These are phyloP conservation scores for Gadopsis bispinosus DNA, from an alignment of 2,797 vertebrate species.

Conservation along the genomic window DNA sequence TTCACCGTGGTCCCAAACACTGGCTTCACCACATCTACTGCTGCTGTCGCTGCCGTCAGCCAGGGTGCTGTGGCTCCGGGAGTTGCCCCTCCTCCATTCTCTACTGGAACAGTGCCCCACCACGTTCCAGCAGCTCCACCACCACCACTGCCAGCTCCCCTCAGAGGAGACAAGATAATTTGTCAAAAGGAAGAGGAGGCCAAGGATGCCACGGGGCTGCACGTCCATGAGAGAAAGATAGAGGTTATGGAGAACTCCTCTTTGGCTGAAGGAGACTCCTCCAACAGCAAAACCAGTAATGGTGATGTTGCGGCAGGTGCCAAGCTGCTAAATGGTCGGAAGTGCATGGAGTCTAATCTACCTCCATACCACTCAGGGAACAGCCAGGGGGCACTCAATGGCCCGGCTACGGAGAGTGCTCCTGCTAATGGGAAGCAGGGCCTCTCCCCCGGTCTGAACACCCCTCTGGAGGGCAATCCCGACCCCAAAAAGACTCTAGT, in stretches of 20 bases:
- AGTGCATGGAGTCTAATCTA: constrained; percentile 97
- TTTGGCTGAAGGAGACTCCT: constrained; percentile 87
- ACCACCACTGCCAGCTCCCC: constrained; percentile 87
- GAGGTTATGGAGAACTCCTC: constrained; percentile 99
- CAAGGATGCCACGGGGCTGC: constrained; percentile 97
- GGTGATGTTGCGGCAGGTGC: constrained; percentile 90
- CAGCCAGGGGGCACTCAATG: constrained; percentile 94
- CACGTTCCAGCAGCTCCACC: constrained; percentile 64
- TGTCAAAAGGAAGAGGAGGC: constrained; percentile 99
- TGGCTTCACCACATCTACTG: constrained; percentile 91
- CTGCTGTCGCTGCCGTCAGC: constrained; percentile 89
- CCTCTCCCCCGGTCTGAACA: constrained; percentile 60
- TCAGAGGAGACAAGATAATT: constrained; percentile 99
- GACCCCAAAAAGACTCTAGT: constrained; percentile 95
- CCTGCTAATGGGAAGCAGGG: constrained; percentile 89
- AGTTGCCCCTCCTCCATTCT: constrained; percentile 87
- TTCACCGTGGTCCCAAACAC: constrained; percentile 99
- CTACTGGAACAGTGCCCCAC: constrained; percentile 84
- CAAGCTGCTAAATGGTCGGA: constrained; percentile 98
- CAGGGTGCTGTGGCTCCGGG: constrained; percentile 90
- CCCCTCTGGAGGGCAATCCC: constrained; percentile 81
- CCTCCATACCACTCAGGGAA: constrained; percentile 99
- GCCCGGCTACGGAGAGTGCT: constrained; percentile 89
- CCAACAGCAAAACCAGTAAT: constrained; percentile 91
- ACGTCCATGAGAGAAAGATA: constrained; percentile 97